These are phyloP conservation scores for Myotis daubentonii DNA, from an alignment of 2,797 vertebrate genomes.

Conservation along the genomic window DNA sequence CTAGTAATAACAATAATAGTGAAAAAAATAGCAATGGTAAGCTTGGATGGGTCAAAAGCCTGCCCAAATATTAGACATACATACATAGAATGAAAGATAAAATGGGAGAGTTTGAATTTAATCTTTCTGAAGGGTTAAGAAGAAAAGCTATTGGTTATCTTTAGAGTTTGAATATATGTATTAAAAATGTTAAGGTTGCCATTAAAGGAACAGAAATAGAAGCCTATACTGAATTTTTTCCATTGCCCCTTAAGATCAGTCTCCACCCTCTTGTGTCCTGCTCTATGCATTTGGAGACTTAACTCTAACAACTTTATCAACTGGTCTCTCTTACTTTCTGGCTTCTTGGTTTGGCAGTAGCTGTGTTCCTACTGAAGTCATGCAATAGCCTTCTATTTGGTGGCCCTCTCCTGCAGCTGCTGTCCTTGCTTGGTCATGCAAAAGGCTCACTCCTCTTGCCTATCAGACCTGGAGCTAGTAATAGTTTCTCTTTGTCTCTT, in stretches of 20 bases:
- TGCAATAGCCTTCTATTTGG: background rate
- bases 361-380: background rate
- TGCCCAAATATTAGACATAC: background rate
- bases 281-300: background rate
- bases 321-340: background rate
- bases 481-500: background rate
- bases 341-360: background rate
- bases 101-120: background rate
- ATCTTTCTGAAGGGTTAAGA: slow-evolving; percentile 1
- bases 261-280: background rate
- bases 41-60: background rate
- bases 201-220: background rate
- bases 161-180: background rate
- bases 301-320: background rate
- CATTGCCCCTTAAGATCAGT: background rate
- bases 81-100: background rate
- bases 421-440: background rate
- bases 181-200: background rate
- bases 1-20: background rate
- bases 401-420: background rate
- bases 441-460: background rate
- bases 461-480: background rate
- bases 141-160: background rate
- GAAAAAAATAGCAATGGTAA: background rate
- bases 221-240: background rate